phyloP scores from a whole-genome alignment of 2,888 invertebrate species.

The Zeuzera pyrina region DNA sequence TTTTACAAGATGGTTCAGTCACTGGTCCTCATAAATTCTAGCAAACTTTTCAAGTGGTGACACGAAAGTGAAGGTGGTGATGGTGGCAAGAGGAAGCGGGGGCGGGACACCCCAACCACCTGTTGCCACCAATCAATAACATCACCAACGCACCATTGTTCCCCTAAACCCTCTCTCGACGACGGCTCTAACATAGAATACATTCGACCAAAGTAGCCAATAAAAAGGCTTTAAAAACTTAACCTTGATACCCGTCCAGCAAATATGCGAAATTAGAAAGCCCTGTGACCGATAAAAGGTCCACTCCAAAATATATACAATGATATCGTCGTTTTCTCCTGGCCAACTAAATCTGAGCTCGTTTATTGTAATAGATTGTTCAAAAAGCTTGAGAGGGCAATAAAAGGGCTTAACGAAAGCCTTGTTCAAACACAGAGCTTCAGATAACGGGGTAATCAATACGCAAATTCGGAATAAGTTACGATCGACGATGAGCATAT shows the following conservation, averaged over 20 bases:
- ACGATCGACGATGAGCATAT: no score
- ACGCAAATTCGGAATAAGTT: slow-evolving; percentile 19
- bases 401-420: slow-evolving; percentile 42
- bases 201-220: slow-evolving; percentile 18
- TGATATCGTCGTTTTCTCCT: no score
- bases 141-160: slow-evolving; percentile 54
- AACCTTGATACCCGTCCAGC: no score
- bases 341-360: slow-evolving; percentile 33
- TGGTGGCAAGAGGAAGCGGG: slow-evolving; percentile 32
- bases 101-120: slow-evolving; percentile 55
- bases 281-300: background rate
- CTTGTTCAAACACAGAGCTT: slow-evolving; percentile 40
- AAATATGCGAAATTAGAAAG: no score
- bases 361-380: slow-evolving; percentile 21
- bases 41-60: no score
- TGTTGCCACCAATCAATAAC: slow-evolving; percentile 67
- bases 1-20: no score
- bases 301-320: background rate
- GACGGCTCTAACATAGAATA: slow-evolving; percentile 26
- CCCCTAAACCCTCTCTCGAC: slow-evolving; percentile 28
- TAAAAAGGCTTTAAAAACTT: slow-evolving; percentile 15
- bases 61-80: slow-evolving; percentile 47
- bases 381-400: slow-evolving; percentile 32
- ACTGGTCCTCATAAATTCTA: no score
- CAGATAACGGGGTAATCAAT: slow-evolving; percentile 49